These are phyloP conservation scores for Stegostoma tigrinum DNA, from an alignment of 2,113 vertebrate genomes.

Conservation along the genomic window DNA sequence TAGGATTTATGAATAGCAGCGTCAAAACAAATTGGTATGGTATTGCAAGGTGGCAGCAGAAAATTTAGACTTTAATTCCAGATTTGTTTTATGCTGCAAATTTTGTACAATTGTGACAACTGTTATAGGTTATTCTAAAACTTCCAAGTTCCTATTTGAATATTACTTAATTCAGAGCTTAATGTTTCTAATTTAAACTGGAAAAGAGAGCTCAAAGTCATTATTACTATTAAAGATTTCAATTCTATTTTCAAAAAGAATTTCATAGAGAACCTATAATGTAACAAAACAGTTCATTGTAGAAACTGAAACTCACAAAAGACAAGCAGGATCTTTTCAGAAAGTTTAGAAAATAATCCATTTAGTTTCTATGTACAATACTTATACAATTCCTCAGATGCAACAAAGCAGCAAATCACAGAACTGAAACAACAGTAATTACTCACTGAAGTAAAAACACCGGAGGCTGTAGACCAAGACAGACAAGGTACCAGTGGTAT, in stretches of 20 bases:
- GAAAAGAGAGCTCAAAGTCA: not conserved
- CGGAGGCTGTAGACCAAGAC: constrained; percentile 96
- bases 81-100: not conserved
- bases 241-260: not conserved
- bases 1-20: not conserved
- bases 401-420: not conserved
- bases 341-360: constrained; percentile 12
- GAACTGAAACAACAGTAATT: not conserved
- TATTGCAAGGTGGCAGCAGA: not conserved
- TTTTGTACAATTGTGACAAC: not conserved
- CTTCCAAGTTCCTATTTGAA: not conserved
- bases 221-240: not conserved
- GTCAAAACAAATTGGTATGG: not conserved
- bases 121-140: not conserved
- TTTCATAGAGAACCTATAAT: not conserved
- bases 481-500: constrained; percentile 90
- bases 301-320: not conserved
- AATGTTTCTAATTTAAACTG: not conserved
- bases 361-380: not conserved
- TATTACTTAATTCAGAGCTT: not conserved
- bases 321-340: not conserved
- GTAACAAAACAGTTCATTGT: not conserved
- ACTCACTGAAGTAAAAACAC: constrained; percentile 91
- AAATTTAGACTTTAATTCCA: not conserved
- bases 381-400: not conserved